Conservation (phyloP, 2,888 invertebrate species). For the Theristus sp. region DNA sequence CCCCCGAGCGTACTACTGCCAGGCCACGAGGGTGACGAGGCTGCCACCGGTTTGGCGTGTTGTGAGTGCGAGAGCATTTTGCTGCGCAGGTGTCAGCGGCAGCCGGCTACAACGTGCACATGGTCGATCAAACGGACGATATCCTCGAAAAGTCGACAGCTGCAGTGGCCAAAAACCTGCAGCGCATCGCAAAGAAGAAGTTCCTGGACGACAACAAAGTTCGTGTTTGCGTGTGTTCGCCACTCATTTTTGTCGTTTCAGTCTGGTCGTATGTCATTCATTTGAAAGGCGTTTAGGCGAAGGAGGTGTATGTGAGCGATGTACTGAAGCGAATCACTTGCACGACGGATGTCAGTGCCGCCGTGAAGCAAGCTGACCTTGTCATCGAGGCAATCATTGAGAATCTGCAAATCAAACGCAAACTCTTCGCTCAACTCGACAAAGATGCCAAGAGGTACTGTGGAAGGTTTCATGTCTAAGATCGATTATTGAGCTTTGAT, state of each 20-base stretch:
- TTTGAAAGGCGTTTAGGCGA: constrained; percentile 41
- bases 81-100: constrained; percentile 55
- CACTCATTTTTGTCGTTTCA: no score
- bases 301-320: constrained; percentile 46
- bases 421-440: constrained; percentile 54
- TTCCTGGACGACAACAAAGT: constrained; percentile 33
- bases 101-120: constrained; percentile 57
- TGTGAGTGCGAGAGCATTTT: background rate
- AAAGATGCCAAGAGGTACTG: no score
- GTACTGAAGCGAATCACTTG: constrained; percentile 45
- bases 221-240: no score
- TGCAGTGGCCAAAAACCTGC: constrained; percentile 49
- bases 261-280: no score
- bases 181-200: constrained; percentile 56
- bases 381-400: constrained; percentile 72
- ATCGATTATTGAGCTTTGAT: no score
- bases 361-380: constrained; percentile 47
- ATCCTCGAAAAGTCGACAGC: constrained; percentile 51
- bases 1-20: no score
- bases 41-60: no score
- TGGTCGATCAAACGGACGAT: constrained; percentile 56
- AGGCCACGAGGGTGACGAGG: no score
- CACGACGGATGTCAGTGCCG: constrained; percentile 43
- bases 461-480: no score
- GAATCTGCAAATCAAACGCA: constrained; percentile 55